A percentile compares a stretch with the other conserved stretches of the same genome.
Evolutionary conservation across 2,797 vertebrate species (phyloP).

Genomic region (Trematomus bernacchii): DNA sequence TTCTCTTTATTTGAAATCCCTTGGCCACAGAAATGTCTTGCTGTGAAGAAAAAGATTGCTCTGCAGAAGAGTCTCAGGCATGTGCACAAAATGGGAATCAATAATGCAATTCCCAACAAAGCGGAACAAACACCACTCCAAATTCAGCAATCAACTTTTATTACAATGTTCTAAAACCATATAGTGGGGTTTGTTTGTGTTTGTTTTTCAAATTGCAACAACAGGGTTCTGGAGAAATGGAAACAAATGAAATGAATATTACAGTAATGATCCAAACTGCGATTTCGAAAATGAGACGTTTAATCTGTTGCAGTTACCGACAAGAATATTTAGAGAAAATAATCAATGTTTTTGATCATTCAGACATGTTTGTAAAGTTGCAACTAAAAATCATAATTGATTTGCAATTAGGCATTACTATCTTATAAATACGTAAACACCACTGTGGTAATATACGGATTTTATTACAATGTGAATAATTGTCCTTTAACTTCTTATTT

Average conservation of each 20-base stretch:
- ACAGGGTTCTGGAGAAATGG: conserved; percentile 3
- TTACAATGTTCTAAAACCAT: conserved; percentile 31
- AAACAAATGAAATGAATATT: conserved; percentile 2
- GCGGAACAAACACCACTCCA: conserved; percentile 12
- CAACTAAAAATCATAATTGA: no score
- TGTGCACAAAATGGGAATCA: background rate
- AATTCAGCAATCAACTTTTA: conserved; percentile 45
- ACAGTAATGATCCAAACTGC: conserved; percentile 28
- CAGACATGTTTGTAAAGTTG: no score
- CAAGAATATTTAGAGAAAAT: background rate
- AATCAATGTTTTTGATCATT: background rate
- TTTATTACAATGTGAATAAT: no score
- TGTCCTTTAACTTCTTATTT: no score
- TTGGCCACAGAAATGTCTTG: background rate
- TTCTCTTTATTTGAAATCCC: background rate
- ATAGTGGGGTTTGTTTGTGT: conserved; percentile 16
- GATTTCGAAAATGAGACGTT: background rate
- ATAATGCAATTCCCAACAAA: conserved; percentile 25
- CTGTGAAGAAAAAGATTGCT: background rate
- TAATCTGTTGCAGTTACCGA: background rate
- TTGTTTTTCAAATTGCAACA: conserved; percentile 11
- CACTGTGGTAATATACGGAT: no score
- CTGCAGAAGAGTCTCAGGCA: background rate
- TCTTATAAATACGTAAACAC: no score
- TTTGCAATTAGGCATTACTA: no score